These are phyloP conservation scores for Sebastes umbrosus DNA, from an alignment of 2,797 vertebrate genomes.

Conservation along the genomic window DNA sequence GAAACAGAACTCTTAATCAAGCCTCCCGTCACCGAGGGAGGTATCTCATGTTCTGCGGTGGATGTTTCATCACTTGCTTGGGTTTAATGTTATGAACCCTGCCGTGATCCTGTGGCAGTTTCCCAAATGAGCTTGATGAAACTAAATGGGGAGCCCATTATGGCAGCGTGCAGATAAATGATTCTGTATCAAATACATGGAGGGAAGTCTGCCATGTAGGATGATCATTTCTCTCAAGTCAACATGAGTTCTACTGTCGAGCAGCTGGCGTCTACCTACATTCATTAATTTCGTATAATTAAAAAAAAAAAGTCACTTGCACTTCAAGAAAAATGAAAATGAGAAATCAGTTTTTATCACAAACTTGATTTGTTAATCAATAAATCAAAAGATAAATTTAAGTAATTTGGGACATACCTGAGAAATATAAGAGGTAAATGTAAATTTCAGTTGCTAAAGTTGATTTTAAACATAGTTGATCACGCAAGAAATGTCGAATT, in stretches of 20 bases:
- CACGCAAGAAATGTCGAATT: background rate
- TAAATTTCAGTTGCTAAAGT: background rate
- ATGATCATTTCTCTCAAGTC: conserved; percentile 50
- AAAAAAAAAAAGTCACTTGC: background rate
- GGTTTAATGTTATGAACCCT: conserved; percentile 63
- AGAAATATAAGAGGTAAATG: background rate
- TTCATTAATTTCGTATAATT: conserved; percentile 10
- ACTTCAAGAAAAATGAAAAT: background rate
- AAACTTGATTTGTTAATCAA: background rate
- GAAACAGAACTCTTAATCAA: conserved; percentile 55
- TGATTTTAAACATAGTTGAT: background rate
- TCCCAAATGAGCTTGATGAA: conserved; percentile 71
- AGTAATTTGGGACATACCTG: background rate
- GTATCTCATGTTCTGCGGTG: conserved; percentile 30
- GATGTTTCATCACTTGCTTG: conserved; percentile 71
- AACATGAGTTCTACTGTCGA: conserved; percentile 25
- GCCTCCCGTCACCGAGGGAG: conserved; percentile 61
- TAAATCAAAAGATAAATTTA: background rate
- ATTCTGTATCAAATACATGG: conserved; percentile 22
- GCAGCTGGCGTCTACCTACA: conserved; percentile 47
- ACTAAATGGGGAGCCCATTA: conserved; percentile 62
- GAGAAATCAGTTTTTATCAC: background rate
- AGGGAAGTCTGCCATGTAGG: conserved; percentile 1
- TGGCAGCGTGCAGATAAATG: conserved; percentile 40
- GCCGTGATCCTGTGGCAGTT: conserved; percentile 57